Base-by-base conservation (phyloP, 2,888 invertebrate genomes). In the Tanytarsus gracilentus region DNA sequence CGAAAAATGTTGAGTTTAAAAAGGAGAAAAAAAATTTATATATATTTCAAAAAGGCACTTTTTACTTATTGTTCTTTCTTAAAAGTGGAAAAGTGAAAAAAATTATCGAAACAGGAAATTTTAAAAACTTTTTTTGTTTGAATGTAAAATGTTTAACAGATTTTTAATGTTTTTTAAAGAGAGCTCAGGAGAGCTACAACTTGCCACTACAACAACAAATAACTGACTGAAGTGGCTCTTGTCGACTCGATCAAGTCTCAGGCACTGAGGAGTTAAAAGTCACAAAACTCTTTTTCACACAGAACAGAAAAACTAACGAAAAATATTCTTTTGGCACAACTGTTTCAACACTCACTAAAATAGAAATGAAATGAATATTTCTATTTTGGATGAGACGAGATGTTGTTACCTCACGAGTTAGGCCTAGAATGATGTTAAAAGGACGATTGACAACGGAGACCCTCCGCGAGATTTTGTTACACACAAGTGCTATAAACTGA, bases 401-500 rank as follows among this genome's bases (percentile, higher is more conserved):
- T 58, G 58, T 70, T 73, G 70, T 67, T 70, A 69, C 71, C 70
- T 71, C 72, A 69, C 71, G 69, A 72, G 74, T 72, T 74, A 73
- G 73, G 74, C 74, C 74, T 74, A 74, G 73, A 73, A 72, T 73
- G 74, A 73, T 70, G 69, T 69, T 70, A 71, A 69, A 70, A 68
- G 69, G 69, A 18, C 67, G 69, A 64, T 64, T 50, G 33, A 26
- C 50, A 33, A 25, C 25, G 36, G 36, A 60, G 60, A 40, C 26
- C 49, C 27, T 27, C 7, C 9, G 25, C n/a, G 14, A 49, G n/a
- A 44, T 49, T 27, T 27, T 25, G 26, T 26, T n/a, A 26, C 25
- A 18, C 16, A n/a, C 49, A 49, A 18, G 18, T 44, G 21, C 4
- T n/a, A 4, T 14, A 36, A 53, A 53, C 25, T 29, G 55, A 40